Evolutionary conservation across 1,140 invertebrate species (phyloP).

Genomic region (Saccostrea echinata): DNA sequence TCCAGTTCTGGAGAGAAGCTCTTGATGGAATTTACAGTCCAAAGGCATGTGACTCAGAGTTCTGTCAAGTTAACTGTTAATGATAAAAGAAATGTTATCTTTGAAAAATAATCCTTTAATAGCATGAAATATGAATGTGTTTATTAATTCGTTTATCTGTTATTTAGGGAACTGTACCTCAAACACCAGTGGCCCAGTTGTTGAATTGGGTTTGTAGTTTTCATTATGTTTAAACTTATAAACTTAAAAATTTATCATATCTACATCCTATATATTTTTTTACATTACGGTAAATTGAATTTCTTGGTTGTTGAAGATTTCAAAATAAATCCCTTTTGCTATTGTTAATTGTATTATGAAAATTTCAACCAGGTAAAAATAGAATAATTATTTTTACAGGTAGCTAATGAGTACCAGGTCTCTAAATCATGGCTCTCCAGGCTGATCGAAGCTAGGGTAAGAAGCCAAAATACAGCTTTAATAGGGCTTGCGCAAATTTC

Average conservation of each 20-base stretch:
- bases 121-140: neutral
- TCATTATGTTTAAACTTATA: neutral
- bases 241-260: neutral
- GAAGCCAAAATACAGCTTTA: neutral
- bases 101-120: too few species aligned
- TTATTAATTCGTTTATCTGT: neutral
- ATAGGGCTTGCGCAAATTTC: neutral
- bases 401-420: neutral
- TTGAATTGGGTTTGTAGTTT: constrained; percentile 4
- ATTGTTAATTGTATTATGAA: too few species aligned
- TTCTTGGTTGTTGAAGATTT: too few species aligned
- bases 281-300: too few species aligned
- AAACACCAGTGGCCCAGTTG: neutral
- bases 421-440: constrained; percentile 12
- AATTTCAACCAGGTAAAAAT: neutral
- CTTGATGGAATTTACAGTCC: constrained; percentile 85
- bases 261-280: neutral
- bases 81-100: too few species aligned
- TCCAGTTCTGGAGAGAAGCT: constrained; percentile 93
- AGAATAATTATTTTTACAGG: neutral
- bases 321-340: neutral
- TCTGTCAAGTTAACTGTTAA: neutral
- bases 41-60: constrained; percentile 36
- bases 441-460: neutral
- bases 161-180: neutral